Evolutionary conservation across 2,888 invertebrate genomes (phyloP).

Genomic region (Rhamphomyia laevipes): DNA sequence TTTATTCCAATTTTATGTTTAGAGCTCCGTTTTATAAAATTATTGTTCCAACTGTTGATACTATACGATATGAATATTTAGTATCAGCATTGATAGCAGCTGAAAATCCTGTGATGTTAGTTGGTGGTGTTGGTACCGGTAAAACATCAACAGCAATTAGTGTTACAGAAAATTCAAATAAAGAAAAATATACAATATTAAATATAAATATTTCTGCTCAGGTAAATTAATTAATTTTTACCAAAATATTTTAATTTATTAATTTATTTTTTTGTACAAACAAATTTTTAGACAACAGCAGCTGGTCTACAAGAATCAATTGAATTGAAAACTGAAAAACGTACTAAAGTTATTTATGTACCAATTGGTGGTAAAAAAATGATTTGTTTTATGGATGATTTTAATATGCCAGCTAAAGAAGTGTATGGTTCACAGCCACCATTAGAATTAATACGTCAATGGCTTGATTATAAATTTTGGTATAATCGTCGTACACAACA

Average conservation of each 20-base stretch:
- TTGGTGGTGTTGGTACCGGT: slow-evolving; percentile 79
- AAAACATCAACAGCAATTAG: slow-evolving; percentile 70
- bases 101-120: slow-evolving; percentile 61
- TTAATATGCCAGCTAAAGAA: slow-evolving; percentile 87
- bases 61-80: slow-evolving; percentile 68
- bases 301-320: slow-evolving; percentile 74
- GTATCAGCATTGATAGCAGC: slow-evolving; percentile 51
- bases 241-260: not conserved
- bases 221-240: slow-evolving; percentile 26
- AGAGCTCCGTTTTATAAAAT: slow-evolving; percentile 73
- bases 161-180: slow-evolving; percentile 45
- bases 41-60: slow-evolving; percentile 78
- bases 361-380: slow-evolving; percentile 73
- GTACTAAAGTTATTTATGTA: slow-evolving; percentile 72
- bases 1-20: not conserved
- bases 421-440: slow-evolving; percentile 83
- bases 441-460: slow-evolving; percentile 69
- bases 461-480: slow-evolving; percentile 87
- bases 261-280: not conserved
- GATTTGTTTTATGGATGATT: slow-evolving; percentile 81
- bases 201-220: slow-evolving; percentile 81
- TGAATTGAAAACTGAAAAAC: slow-evolving; percentile 75
- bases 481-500: slow-evolving; percentile 71
- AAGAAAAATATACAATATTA: slow-evolving; percentile 48
- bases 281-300: slow-evolving; percentile 63